These are phyloP conservation scores for Tiliqua scincoides DNA, from an alignment of 2,113 vertebrate genomes.

Conservation along the genomic window DNA sequence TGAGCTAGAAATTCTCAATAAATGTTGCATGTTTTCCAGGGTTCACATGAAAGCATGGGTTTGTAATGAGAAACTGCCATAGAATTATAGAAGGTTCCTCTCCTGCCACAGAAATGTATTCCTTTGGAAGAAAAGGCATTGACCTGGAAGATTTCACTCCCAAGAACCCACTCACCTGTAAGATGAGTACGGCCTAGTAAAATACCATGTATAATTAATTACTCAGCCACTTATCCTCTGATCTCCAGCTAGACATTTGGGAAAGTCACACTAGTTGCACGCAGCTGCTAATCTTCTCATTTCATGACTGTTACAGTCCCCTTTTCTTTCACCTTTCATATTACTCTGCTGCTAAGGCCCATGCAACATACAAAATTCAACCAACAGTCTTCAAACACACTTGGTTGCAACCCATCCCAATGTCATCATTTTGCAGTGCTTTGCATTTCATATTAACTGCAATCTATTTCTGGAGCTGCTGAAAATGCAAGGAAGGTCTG, in stretches of 20 bases:
- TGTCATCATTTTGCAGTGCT: conserved; percentile 49
- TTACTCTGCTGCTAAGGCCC: not conserved
- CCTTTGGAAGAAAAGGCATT: conserved; percentile 31
- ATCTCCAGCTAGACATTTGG: conserved; percentile 41
- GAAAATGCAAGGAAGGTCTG: conserved; percentile 64
- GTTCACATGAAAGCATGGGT: conserved; percentile 2
- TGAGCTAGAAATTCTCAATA: not conserved
- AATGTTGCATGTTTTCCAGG: conserved; percentile 19
- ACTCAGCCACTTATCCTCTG: conserved; percentile 49
- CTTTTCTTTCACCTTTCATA: not conserved
- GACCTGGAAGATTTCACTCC: conserved; percentile 40
- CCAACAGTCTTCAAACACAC: conserved; percentile 27
- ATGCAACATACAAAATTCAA: not conserved
- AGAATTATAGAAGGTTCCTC: conserved; percentile 36
- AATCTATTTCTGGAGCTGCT: conserved; percentile 71
- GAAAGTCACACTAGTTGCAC: not conserved
- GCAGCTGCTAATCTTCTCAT: not conserved
- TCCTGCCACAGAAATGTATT: accelerated
- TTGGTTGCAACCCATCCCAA: conserved; percentile 39
- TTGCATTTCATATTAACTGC: conserved; percentile 60
- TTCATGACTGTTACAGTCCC: not conserved
- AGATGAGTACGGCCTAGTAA: conserved; percentile 33
- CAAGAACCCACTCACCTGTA: conserved; percentile 46
- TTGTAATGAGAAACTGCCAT: conserved; percentile 42
- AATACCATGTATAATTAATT: conserved; percentile 55